Evolutionary conservation across 2,113 vertebrate genomes (phyloP).

Genomic region (Alligator sinensis): DNA sequence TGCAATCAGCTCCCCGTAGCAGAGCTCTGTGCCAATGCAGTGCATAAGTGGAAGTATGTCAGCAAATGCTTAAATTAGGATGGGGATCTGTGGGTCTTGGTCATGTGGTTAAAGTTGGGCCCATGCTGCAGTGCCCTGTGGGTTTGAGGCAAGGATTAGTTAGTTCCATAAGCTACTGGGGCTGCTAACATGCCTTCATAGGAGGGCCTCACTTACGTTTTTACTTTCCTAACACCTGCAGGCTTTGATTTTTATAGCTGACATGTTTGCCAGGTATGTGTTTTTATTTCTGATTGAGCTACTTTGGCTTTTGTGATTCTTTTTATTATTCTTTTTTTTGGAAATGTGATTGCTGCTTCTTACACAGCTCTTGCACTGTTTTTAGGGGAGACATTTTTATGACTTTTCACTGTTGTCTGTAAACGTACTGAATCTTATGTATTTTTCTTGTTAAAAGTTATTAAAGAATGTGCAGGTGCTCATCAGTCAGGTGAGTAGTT

Average conservation of each 20-base stretch:
- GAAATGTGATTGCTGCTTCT: not conserved
- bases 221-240: conserved; percentile 4
- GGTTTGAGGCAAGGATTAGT: not conserved
- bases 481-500: conserved; percentile 7
- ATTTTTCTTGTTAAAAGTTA: not conserved
- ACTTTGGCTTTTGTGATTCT: not conserved
- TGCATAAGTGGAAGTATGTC: not conserved
- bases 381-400: not conserved
- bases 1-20: not conserved
- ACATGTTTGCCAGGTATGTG: not conserved
- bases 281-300: not conserved
- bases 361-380: not conserved
- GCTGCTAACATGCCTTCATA: rapidly evolving
- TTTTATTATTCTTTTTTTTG: not conserved
- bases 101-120: not conserved
- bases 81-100: too few species aligned
- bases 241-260: not conserved
- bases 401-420: not conserved
- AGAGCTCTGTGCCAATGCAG: not conserved
- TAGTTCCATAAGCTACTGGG: not conserved
- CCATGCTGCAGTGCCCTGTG: not conserved
- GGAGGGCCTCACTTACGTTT: rapidly evolving
- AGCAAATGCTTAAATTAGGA: too few species aligned
- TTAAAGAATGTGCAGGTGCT: not conserved
- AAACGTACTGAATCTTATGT: not conserved